Evolutionary conservation across 2,888 invertebrate genomes (phyloP).

Genomic region (Acleris cristana): DNA sequence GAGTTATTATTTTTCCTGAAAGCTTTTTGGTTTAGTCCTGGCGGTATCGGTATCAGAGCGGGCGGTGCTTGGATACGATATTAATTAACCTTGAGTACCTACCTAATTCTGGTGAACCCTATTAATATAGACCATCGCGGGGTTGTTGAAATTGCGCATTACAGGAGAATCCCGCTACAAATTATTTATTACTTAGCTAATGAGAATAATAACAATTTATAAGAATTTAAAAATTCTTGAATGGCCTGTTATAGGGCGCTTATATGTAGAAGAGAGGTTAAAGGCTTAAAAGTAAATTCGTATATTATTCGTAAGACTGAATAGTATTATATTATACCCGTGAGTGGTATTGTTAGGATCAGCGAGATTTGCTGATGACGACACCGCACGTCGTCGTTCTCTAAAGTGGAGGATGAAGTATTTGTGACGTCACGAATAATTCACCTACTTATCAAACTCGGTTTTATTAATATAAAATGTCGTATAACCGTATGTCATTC

Average conservation of each 20-base stretch:
- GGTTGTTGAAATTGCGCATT: slow-evolving; percentile 17
- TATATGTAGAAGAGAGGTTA: no score
- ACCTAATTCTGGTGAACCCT: slow-evolving; percentile 18
- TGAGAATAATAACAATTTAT: slow-evolving; percentile 6
- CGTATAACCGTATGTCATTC: no score
- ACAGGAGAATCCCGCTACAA: slow-evolving; percentile 3
- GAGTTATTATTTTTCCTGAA: slow-evolving; percentile 21
- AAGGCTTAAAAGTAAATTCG: no score
- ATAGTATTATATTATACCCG: no score
- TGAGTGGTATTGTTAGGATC: no score
- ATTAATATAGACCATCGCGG: slow-evolving; percentile 10
- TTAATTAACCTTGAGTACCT: slow-evolving; percentile 25
- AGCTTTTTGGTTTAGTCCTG: slow-evolving; percentile 1
- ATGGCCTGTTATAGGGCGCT: not conserved
- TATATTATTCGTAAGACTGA: no score
- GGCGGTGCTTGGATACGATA: slow-evolving; percentile 14
- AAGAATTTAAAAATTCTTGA: slow-evolving; percentile 10
- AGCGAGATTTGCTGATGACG: no score
- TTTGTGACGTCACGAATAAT: no score
- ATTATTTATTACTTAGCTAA: slow-evolving; percentile 12
- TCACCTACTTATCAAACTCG: no score
- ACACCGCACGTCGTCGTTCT: no score
- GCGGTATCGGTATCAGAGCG: not conserved
- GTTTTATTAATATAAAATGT: no score
- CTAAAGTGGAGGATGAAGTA: no score